These are phyloP conservation scores for Enteromius anoplus DNA, from an alignment of 2,797 vertebrate species.

Conservation along the genomic window DNA sequence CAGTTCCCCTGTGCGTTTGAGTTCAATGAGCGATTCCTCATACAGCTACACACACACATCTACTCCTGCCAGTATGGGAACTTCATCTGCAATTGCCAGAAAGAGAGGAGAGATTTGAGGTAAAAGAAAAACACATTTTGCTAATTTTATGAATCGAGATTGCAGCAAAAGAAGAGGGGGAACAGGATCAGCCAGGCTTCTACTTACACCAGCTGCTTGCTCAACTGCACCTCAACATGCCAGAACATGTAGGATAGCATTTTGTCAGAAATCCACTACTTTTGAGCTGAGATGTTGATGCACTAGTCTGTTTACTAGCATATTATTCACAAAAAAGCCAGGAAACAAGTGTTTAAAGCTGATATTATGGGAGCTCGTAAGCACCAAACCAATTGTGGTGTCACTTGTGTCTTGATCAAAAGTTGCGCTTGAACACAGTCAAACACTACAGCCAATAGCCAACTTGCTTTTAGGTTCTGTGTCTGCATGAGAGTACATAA, in stretches of 20 bases:
- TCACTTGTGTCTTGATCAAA: neutral
- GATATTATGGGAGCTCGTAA: neutral
- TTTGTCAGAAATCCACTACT: neutral
- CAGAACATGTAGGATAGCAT: neutral
- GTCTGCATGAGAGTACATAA: neutral
- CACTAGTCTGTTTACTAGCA: neutral
- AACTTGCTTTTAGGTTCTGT: neutral
- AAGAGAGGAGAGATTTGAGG: conserved; percentile 88
- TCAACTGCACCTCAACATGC: neutral
- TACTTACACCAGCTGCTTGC: neutral
- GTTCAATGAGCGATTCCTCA: conserved; percentile 92
- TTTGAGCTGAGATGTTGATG: neutral
- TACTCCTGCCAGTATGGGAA: conserved; percentile 95
- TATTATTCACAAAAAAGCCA: neutral
- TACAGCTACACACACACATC: conserved; percentile 86
- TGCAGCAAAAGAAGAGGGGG: neutral
- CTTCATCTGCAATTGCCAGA: conserved; percentile 91
- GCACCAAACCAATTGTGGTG: neutral
- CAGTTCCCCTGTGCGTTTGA: conserved; percentile 96
- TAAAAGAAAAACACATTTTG: conserved; percentile 58
- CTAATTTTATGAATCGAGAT: neutral
- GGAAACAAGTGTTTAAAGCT: neutral
- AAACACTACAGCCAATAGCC: neutral
- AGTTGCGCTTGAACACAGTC: neutral
- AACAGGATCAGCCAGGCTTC: neutral